Base-by-base conservation (phyloP, 1,140 invertebrate genomes). In the Drosophila simulans region DNA sequence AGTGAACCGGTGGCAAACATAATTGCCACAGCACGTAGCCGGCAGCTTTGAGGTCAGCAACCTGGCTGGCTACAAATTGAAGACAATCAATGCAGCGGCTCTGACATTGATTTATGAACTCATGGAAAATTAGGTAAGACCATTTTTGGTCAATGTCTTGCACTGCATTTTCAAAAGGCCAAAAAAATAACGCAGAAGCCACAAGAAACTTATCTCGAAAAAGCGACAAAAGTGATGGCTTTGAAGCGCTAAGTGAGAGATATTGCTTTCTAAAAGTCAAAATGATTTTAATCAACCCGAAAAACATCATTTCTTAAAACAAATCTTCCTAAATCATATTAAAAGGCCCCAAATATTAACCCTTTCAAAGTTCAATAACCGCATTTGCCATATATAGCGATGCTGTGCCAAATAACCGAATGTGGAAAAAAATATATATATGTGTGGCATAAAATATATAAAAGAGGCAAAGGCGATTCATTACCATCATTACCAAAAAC, bases 71-170 rank as follows among this genome's bases (percentile, higher is more conserved):
- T 31, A 58, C 65, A 77, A 80, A 89, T 90, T 90, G 77, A 84
- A 89, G 84, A 84, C 84, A 89, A 80, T 89, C 84, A 89, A 84
- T 84, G 64, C 66, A 43, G 39, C 42, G 34, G 75, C 72, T 63
- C 55, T 52, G 84, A 89, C 84, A 89, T 89, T 89, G 84, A 89
- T 89, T 89, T 89, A 89, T 89, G 84, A 90, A 89, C 84, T 89
- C 80, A 49, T 77, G 80, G 68, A 80, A 90, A 89, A 89, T 89
- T 89, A 89, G 84, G 84, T 76, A 84, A 80, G 78, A 75, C 85
- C 84, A 84, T 89, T 83, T 89, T 80, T 89, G 84, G 84, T 60
- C 80, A 89, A 45, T 66, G 74, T 39, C 43, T 66, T 72, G 58
- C 49, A 75, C 52, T 56, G 62, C n/a, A 68, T 77, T 74, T 76